Conservation (phyloP, 2,888 invertebrate species). For the Dryobotodes eremita region DNA sequence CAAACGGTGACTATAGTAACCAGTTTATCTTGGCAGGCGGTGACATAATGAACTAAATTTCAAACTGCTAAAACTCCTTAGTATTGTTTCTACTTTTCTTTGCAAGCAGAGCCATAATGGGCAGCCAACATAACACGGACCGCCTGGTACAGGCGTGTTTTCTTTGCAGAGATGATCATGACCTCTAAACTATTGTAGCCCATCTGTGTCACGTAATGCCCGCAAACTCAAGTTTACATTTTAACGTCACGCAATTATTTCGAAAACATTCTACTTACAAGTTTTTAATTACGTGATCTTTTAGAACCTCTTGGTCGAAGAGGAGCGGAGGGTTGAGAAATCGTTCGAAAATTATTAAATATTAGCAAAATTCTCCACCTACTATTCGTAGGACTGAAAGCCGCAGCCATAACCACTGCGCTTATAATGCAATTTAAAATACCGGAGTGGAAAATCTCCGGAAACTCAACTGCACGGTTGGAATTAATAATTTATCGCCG, state of each 20-base stretch:
- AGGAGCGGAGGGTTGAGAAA: neutral
- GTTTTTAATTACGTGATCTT: neutral
- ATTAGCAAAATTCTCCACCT: neutral
- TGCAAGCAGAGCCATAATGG: neutral
- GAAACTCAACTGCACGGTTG: slow-evolving; percentile 13
- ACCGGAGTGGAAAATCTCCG: slow-evolving; percentile 10
- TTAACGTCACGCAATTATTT: neutral
- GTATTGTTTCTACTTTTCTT: neutral
- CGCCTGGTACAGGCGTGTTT: neutral
- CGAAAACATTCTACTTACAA: neutral
- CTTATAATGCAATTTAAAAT: slow-evolving; percentile 22
- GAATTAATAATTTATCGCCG: slow-evolving; percentile 14
- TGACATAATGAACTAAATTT: neutral
- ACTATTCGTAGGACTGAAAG: neutral
- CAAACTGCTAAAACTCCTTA: neutral
- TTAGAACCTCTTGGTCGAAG: neutral
- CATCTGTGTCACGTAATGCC: neutral
- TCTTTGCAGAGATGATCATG: neutral
- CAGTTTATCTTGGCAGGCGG: neutral
- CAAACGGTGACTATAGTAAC: neutral
- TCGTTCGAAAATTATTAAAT: neutral
- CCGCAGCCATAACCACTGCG: neutral
- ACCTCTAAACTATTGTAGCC: slow-evolving; percentile 10
- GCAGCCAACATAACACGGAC: neutral
- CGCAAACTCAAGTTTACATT: neutral